These are phyloP conservation scores for Peucedramus taeniatus DNA, from an alignment of 2,113 vertebrate species.

Conservation along the genomic window DNA sequence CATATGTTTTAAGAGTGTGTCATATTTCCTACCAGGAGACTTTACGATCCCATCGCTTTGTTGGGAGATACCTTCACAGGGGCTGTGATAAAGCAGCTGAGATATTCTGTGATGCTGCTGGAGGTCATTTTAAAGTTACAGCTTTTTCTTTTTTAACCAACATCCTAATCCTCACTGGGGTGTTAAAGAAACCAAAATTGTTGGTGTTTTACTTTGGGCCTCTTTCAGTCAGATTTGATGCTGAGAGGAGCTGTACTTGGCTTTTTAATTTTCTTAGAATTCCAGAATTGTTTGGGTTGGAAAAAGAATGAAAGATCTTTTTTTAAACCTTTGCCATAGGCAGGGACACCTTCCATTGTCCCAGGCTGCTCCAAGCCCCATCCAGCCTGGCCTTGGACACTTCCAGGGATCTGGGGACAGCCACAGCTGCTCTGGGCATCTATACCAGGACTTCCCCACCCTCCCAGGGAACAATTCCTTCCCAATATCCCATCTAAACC, in stretches of 20 bases:
- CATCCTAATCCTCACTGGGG: neutral
- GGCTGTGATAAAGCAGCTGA: slow-evolving; percentile 15
- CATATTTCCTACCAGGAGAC: slow-evolving; percentile 40
- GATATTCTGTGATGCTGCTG: neutral
- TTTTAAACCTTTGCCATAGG: neutral
- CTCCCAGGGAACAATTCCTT: neutral
- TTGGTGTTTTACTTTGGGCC: neutral
- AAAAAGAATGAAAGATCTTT: neutral
- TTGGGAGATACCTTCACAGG: neutral
- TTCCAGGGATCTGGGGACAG: neutral
- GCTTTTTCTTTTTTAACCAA: neutral
- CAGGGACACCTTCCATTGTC: neutral
- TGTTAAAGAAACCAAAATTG: neutral
- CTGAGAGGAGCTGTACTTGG: neutral
- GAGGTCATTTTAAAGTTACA: slow-evolving; percentile 53
- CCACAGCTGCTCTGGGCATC: neutral
- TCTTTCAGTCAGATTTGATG: neutral
- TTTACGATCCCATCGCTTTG: neutral
- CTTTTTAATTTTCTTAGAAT: neutral
- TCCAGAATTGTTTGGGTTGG: neutral
- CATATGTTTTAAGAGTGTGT: slow-evolving; percentile 57
- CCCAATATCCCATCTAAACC: neutral
- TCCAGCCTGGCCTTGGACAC: neutral
- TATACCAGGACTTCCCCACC: rapidly evolving
- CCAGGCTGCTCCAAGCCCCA: neutral